Conservation (phyloP, 2,113 vertebrate genomes). For the Clarias magur region DNA sequence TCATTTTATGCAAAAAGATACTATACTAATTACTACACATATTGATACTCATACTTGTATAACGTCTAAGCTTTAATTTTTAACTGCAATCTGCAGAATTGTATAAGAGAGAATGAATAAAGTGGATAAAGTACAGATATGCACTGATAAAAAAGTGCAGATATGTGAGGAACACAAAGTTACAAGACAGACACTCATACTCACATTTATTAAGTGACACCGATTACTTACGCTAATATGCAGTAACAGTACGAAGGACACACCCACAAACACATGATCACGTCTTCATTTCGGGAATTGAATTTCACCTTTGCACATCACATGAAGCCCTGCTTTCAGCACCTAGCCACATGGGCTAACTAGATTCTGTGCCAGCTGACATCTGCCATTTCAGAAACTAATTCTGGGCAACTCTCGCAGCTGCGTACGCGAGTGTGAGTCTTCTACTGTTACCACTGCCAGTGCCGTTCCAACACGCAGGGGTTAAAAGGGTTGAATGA, state of each 20-base stretch:
- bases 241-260: slow-evolving; percentile 12
- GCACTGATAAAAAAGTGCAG: background rate
- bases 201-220: background rate
- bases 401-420: slow-evolving; percentile 40
- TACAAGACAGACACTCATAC: slow-evolving; percentile 31
- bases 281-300: slow-evolving; percentile 23
- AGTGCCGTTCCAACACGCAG: background rate
- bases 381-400: slow-evolving; percentile 50
- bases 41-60: background rate
- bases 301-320: slow-evolving; percentile 58
- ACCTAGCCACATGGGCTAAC: slow-evolving; percentile 62
- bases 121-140: background rate
- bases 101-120: slow-evolving; percentile 34
- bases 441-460: slow-evolving; percentile 27
- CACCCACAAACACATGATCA: slow-evolving; percentile 44
- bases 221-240: slow-evolving; percentile 21
- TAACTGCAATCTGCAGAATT: background rate
- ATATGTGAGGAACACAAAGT: background rate
- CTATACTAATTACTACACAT: background rate
- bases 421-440: slow-evolving; percentile 38
- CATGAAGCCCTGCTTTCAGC: slow-evolving; percentile 60
- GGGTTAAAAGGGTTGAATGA: slow-evolving; percentile 66
- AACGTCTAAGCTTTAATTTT: background rate
- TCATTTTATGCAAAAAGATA: background rate
- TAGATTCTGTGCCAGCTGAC: slow-evolving; percentile 58